Evolutionary conservation across 2,888 invertebrate species (phyloP).

Genomic region (Rhyacophila evoluta): DNA sequence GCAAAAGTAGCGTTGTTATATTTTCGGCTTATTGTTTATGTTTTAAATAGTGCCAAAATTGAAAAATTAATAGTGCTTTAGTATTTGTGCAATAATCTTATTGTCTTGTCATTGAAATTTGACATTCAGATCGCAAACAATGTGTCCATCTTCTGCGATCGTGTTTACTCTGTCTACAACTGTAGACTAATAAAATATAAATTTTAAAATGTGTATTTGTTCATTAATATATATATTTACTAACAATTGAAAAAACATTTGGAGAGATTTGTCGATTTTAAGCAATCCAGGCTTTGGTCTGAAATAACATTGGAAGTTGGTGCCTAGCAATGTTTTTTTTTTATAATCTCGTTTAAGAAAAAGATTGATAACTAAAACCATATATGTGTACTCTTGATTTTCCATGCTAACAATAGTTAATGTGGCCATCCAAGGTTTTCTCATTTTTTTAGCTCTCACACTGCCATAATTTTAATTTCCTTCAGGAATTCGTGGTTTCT

Average conservation of each 20-base stretch:
- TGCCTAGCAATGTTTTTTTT: background rate
- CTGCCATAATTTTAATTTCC: too few species aligned
- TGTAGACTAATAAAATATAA: background rate
- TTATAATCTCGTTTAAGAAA: background rate
- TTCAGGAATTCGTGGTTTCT: too few species aligned
- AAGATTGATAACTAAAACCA: too few species aligned
- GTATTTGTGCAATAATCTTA: background rate
- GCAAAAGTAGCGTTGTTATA: too few species aligned
- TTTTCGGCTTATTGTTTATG: background rate
- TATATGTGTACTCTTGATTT: too few species aligned
- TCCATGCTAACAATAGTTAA: too few species aligned
- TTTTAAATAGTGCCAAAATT: constrained; percentile 12
- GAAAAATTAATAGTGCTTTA: background rate
- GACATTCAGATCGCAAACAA: background rate
- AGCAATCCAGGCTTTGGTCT: background rate
- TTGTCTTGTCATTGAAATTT: background rate
- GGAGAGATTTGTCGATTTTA: background rate
- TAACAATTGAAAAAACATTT: background rate
- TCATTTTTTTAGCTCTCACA: too few species aligned
- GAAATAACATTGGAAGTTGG: background rate
- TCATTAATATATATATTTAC: background rate
- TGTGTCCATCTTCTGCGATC: background rate
- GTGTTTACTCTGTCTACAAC: background rate
- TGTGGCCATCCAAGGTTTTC: too few species aligned
- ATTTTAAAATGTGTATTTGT: background rate